Evolutionary conservation across 2,797 vertebrate species (phyloP), one percentile per base, ranked within the genome.

Genomic region (Channallabes apus): DNA sequence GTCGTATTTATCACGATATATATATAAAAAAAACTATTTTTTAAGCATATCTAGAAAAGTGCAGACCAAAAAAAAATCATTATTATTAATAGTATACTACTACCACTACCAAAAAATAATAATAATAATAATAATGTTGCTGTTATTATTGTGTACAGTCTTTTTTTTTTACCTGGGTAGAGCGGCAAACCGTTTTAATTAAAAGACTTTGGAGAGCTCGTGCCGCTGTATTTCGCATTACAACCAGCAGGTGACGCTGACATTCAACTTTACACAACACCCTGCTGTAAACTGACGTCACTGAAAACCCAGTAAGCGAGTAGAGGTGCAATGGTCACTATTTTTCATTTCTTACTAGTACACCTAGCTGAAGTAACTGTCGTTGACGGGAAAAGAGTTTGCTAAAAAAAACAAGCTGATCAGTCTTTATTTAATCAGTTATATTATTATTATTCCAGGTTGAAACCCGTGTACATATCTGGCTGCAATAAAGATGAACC

Each of bases 211-310:
- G 67, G 7, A 20, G 67, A 22, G 18, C 17, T 38, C 67, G 18
- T 12, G 12, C 29, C 3, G 35, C 71, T 73, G 17, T 78, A 7
- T 59, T 20, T 12, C 12, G 35, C 29, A 78, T 78, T 6, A 12
- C 14, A 58, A 59, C 76, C 71, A 78, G 76, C 29, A 61, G 54
- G 18, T 78, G 76, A 18, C 20, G 56, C 7, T 77, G 27, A 78
- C 29, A 59, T 59, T 24, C 18, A 78, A 38, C 56, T 15, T n/a
- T 51, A 51, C 12, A 17, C 41, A 14, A 22, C 32, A 69, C 32
- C 6, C 68, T 3, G 29, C 4, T 3, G 18, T 6, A 8, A 69
- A 35, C 32, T 68, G 32, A 68, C 18, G 67, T 71, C 35, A 71
- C 9, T 41, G 35, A 41, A 24, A 29, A 68, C 32, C 17, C 65